Conservation (phyloP, 2,888 invertebrate genomes). For the Lithodes maja region DNA sequence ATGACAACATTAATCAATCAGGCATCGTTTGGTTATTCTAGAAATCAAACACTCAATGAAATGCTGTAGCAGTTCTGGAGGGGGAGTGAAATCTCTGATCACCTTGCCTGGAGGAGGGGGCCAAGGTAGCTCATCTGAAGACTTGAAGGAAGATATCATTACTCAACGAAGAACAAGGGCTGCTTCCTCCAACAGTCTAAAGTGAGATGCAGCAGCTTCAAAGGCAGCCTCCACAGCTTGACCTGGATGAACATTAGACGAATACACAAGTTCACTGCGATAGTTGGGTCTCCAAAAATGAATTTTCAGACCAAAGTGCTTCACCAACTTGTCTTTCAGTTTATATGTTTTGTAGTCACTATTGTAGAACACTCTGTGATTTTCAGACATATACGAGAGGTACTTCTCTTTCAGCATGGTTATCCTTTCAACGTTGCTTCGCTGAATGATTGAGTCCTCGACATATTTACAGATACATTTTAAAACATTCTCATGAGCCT, state of each 20-base stretch:
- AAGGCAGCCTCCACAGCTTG: slow-evolving; percentile 26
- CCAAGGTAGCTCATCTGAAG: slow-evolving; percentile 28
- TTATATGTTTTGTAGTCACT: slow-evolving; percentile 8
- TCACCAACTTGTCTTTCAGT: slow-evolving; percentile 29
- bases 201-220: slow-evolving; percentile 9
- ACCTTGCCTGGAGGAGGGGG: slow-evolving; percentile 4
- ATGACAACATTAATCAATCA: slow-evolving; percentile 6
- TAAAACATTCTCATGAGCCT: slow-evolving; percentile 23
- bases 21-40: slow-evolving; percentile 16
- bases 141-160: slow-evolving; percentile 11
- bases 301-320: slow-evolving; percentile 18
- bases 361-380: background rate
- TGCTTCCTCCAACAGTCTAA: slow-evolving; percentile 31
- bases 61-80: slow-evolving; percentile 28
- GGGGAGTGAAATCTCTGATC: background rate
- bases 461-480: slow-evolving; percentile 31
- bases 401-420: background rate
- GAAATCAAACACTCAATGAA: slow-evolving; percentile 25
- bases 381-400: slow-evolving; percentile 4
- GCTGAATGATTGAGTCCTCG: slow-evolving; percentile 32
- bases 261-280: slow-evolving; percentile 23
- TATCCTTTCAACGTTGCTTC: slow-evolving; percentile 20
- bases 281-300: slow-evolving; percentile 19
- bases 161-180: slow-evolving; percentile 2
- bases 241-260: slow-evolving; percentile 8